Evolutionary conservation across 2,113 vertebrate species (phyloP), one percentile per base, ranked within the genome.

Genomic region (Corythornis vintsioides): DNA sequence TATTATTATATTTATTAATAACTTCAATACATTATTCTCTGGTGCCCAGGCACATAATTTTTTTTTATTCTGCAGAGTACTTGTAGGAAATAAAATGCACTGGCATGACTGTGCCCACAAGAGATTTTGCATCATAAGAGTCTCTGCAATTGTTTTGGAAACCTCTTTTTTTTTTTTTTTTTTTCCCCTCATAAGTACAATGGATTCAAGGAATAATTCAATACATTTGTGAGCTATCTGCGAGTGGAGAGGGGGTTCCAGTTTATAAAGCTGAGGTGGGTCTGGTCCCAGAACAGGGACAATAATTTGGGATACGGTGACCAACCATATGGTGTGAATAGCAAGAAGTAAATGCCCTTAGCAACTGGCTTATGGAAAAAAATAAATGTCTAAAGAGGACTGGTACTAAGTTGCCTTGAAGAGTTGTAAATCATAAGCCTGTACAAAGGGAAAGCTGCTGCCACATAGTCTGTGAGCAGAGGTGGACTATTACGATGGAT

Each of bases 351-450:
- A 92, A 86, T 15, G 22, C 31, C 82, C 85, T 86, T 80, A 88
- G 82, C 9, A 2, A 95, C 38, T 47, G 47, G 38, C 63, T 70
- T 47, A 56, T 33, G 16, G 42, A n/a, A 20, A 45, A 72, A 83
- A 92, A 94, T 87, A 94, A 17, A 45, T 93, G 90, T 60, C 88
- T 94, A 85, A 92, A 92, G 72, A 94, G 64, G 75, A 55, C 59
- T 13, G 7, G 59, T 86, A 65, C 33, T 56, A 89, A 75, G 71
- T 75, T 3, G 13, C 63, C 82, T 91, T 70, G 64, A 91, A 88
- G 71, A 85, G 64, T 7, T 80, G 88, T 91, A 89, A 91, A 95
- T 91, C 90, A 91, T 47, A 55, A 73, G 38, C n/a, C 35, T 73
- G 50, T 50, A 31, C 19, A 70, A 84, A 91, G n/a, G n/a, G 56